Evolutionary conservation across 2,888 invertebrate species (phyloP).

Genomic region (Trichopria drosophilae): DNA sequence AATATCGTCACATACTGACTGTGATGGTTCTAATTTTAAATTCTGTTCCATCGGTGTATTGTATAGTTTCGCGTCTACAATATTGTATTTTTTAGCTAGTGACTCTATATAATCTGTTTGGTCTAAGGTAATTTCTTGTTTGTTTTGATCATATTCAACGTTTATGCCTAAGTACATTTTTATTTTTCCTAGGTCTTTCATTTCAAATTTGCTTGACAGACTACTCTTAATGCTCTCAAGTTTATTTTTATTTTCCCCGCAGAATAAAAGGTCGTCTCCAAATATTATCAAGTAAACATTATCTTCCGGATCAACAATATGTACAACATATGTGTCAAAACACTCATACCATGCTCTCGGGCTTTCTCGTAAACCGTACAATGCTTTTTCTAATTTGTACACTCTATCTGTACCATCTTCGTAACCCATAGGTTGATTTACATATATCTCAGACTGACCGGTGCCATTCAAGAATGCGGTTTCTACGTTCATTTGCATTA

Average conservation of each 20-base stretch:
- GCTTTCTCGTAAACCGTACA: constrained; percentile 37
- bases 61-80: constrained; percentile 3
- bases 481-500: constrained; percentile 26
- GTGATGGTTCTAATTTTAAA: constrained; percentile 19
- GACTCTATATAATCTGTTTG: constrained; percentile 7
- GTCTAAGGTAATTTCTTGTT: not conserved
- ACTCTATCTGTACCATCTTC: constrained; percentile 20
- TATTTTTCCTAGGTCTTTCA: constrained; percentile 8
- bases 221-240: constrained; percentile 10
- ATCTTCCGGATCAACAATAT: constrained; percentile 14
- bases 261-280: constrained; percentile 18
- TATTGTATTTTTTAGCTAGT: constrained; percentile 3
- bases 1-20: constrained; percentile 3
- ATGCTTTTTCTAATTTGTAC: too few species aligned
- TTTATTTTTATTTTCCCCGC: constrained; percentile 8
- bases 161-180: not conserved
- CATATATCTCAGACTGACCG: constrained; percentile 26
- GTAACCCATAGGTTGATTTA: constrained; percentile 26
- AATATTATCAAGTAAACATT: constrained; percentile 11
- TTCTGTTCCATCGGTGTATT: too few species aligned
- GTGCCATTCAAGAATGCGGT: constrained; percentile 27
- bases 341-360: constrained; percentile 35
- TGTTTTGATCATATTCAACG: constrained; percentile 3
- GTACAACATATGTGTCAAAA: constrained; percentile 13
- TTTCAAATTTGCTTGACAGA: not conserved